Percentiles rank a stretch among this genome's conserved stretches.
These are phyloP conservation scores for Caenorhabditis sulstoni DNA, from an alignment of 2,888 invertebrate species.

Conservation along the genomic window DNA sequence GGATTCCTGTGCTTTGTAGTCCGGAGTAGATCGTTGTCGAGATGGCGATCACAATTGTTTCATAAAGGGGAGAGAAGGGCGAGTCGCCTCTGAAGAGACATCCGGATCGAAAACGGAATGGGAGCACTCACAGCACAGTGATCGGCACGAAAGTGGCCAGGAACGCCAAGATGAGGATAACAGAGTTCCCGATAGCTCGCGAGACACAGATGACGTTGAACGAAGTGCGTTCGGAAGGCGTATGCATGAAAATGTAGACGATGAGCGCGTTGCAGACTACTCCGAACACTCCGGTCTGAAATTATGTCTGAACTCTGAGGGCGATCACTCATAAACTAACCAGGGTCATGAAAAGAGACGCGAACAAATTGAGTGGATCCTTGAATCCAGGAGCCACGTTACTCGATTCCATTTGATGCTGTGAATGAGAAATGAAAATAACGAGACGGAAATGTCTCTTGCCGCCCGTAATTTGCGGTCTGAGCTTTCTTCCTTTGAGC, in stretches of 20 bases:
- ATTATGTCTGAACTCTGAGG: not conserved
- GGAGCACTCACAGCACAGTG: conserved; percentile 17
- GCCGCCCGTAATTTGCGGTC: too few relatives aligned
- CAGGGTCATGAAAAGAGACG: conserved; percentile 12
- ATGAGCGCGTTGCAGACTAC: conserved; percentile 5
- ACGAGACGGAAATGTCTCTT: too few relatives aligned
- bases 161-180: conserved; percentile 22
- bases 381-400: not conserved
- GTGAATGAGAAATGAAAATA: too few relatives aligned
- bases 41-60: conserved; percentile 11
- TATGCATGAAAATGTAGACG: conserved; percentile 21
- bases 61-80: conserved; percentile 24
- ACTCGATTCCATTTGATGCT: too few relatives aligned
- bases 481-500: too few relatives aligned
- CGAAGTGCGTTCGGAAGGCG: conserved; percentile 19
- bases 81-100: conserved; percentile 29
- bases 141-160: conserved; percentile 20
- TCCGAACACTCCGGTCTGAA: conserved; percentile 25
- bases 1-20: conserved; percentile 22
- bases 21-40: conserved; percentile 16
- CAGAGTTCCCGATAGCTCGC: conserved; percentile 2
- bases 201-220: conserved; percentile 43
- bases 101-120: not conserved
- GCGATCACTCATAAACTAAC: not conserved
- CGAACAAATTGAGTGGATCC: conserved; percentile 8